Percentiles rank a stretch among this genome's conserved stretches.
phyloP scores from a whole-genome alignment of 2,888 invertebrate genomes.

The Heliconius aoede region DNA sequence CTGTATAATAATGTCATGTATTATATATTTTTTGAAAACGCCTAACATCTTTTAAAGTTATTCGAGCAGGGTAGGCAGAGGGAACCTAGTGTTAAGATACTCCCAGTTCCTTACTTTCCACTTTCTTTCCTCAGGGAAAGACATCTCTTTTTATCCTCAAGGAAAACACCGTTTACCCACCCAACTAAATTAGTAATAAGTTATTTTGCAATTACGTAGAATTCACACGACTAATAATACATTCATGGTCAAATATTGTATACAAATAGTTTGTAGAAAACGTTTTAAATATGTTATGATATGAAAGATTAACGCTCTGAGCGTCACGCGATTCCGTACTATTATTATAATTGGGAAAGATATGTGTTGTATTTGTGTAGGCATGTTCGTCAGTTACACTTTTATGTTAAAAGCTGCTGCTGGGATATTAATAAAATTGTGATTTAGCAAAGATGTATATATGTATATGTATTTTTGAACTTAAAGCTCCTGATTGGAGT shows the following conservation, averaged over 20 bases:
- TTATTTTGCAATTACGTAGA: conserved; percentile 16
- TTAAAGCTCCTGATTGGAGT: too few relatives aligned
- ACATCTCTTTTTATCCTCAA: too few relatives aligned
- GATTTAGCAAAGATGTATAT: too few relatives aligned
- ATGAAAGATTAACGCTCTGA: background rate
- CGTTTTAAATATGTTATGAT: conserved; percentile 21
- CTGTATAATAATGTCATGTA: too few relatives aligned
- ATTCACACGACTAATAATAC: conserved; percentile 31
- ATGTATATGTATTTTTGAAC: too few relatives aligned
- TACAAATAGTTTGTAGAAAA: conserved; percentile 41
- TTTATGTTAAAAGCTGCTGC: background rate
- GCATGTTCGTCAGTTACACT: background rate
- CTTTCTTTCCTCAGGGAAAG: too few relatives aligned
- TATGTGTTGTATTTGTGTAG: background rate
- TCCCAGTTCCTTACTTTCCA: too few relatives aligned
- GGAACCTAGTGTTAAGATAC: too few relatives aligned
- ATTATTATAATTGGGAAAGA: background rate
- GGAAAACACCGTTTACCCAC: background rate
- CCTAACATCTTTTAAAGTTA: too few relatives aligned
- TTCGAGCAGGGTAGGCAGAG: too few relatives aligned
- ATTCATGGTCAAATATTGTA: conserved; percentile 38
- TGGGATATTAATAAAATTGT: background rate
- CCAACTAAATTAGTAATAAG: background rate
- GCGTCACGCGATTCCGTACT: background rate
- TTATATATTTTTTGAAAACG: too few relatives aligned